These are phyloP conservation scores for Drosophila borealis DNA, from an alignment of 2,888 invertebrate genomes.

Conservation along the genomic window DNA sequence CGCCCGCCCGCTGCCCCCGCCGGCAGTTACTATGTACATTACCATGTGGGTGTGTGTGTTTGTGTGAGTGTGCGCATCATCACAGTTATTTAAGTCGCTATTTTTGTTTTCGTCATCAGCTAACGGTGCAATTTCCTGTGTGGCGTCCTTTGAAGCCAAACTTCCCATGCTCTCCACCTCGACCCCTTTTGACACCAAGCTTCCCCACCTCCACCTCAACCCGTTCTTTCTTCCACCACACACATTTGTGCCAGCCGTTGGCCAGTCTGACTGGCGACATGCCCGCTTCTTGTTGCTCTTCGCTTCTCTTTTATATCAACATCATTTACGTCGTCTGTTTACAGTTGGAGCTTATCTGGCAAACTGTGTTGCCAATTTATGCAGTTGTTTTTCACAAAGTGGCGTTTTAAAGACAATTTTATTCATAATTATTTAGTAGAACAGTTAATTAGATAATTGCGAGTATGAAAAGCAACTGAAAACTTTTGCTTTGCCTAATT, in stretches of 20 bases:
- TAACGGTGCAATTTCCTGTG: conserved; percentile 72
- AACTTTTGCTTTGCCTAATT: conserved; percentile 8
- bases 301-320: conserved; percentile 42
- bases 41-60: background rate
- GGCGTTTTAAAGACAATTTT: background rate
- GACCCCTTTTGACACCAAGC: too few species aligned
- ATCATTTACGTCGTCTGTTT: conserved; percentile 59
- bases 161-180: background rate
- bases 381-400: background rate
- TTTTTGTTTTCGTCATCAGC: conserved; percentile 63
- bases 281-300: conserved; percentile 18
- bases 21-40: conserved; percentile 1
- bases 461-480: too few species aligned
- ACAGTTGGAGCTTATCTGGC: conserved; percentile 40
- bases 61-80: conserved; percentile 34
- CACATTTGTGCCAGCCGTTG: conserved; percentile 68
- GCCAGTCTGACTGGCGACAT: conserved; percentile 75
- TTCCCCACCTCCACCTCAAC: background rate
- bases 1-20: conserved; percentile 43
- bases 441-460: background rate
- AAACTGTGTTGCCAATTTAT: conserved; percentile 32
- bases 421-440: background rate
- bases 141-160: conserved; percentile 20
- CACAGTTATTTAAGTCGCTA: conserved; percentile 46
- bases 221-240: background rate